These are phyloP conservation scores for Hemaris fuciformis DNA, from an alignment of 2,888 invertebrate genomes.

Conservation along the genomic window DNA sequence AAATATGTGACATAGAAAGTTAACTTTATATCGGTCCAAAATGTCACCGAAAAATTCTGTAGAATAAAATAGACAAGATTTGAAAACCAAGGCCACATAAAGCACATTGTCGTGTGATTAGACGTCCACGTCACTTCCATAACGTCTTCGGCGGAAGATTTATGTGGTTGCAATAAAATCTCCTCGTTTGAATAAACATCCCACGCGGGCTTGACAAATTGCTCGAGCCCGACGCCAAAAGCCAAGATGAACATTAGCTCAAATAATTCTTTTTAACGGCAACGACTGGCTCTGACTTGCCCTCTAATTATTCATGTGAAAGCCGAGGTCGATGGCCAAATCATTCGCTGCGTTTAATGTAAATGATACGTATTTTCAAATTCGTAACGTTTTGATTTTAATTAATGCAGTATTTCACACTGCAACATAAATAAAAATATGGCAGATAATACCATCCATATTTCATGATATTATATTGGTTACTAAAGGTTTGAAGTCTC, in stretches of 20 bases:
- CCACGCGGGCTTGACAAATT: constrained; percentile 70
- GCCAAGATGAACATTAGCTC: constrained; percentile 67
- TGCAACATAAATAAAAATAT: too few species aligned
- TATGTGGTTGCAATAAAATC: constrained; percentile 78
- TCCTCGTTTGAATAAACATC: constrained; percentile 79
- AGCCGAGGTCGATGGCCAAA: constrained; percentile 30
- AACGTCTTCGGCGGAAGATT: constrained; percentile 64
- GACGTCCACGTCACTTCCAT: constrained; percentile 64
- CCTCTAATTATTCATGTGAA: constrained; percentile 65
- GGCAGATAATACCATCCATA: too few species aligned
- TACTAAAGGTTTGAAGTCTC: too few species aligned
- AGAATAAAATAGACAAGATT: neutral
- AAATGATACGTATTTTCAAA: neutral
- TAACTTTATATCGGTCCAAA: too few species aligned
- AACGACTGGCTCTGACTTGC: constrained; percentile 54
- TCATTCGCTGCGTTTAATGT: constrained; percentile 1
- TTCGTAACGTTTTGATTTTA: neutral
- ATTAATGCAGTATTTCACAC: too few species aligned
- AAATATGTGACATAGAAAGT: too few species aligned
- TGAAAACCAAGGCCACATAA: neutral
- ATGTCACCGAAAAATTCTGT: too few species aligned
- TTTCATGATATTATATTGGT: too few species aligned
- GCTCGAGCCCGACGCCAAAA: constrained; percentile 64
- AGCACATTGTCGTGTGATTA: constrained; percentile 60
- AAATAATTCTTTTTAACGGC: constrained; percentile 71